Conservation (phyloP, 2,797 vertebrate species). For the Loriculus beryllinus region DNA sequence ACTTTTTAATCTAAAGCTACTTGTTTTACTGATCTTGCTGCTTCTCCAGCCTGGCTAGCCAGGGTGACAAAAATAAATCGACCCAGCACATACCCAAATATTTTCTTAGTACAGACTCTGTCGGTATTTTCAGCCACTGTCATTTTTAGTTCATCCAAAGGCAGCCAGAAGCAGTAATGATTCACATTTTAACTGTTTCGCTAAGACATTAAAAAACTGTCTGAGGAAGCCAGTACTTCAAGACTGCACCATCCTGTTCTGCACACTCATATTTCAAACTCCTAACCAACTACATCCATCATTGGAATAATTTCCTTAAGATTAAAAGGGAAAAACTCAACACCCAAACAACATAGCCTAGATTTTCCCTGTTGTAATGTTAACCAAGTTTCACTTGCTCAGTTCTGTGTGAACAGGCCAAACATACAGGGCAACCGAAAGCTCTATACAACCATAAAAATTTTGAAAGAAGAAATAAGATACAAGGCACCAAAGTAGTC, state of each 20-base stretch:
- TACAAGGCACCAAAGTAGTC: not conserved
- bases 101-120: constrained; percentile 13
- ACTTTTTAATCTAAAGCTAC: not conserved
- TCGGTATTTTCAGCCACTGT: not conserved
- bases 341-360: not conserved
- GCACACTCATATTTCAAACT: not conserved
- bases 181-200: not conserved
- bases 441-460: not conserved
- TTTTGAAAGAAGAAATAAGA: not conserved
- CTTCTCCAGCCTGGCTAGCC: not conserved
- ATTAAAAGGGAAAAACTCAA: not conserved
- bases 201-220: not conserved
- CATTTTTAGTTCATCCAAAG: constrained; percentile 41
- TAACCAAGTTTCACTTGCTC: not conserved
- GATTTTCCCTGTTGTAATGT: not conserved
- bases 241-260: not conserved
- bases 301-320: not conserved
- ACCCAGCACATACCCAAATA: not conserved
- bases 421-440: not conserved
- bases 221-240: not conserved
- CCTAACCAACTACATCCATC: not conserved
- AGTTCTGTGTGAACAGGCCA: not conserved
- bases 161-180: not conserved
- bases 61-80: not conserved
- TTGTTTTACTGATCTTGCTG: not conserved